Conservation (phyloP, 2,113 vertebrate genomes). For the Larimichthys polyactis region DNA sequence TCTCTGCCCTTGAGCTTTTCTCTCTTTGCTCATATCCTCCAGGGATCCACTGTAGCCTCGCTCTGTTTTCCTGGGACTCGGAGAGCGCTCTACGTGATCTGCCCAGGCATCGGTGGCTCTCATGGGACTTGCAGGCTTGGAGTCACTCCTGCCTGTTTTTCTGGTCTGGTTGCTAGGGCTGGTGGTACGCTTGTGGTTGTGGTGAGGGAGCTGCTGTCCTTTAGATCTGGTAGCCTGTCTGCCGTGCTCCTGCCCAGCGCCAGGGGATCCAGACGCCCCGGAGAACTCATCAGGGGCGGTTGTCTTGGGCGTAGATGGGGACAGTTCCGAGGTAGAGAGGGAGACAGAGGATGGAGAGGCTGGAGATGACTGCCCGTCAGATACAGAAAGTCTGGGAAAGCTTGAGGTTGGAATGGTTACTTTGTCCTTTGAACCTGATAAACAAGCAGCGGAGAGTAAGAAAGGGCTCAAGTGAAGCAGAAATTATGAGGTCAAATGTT, state of each 20-base stretch:
- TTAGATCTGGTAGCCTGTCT: constrained; percentile 52
- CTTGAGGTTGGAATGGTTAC: constrained; percentile 85
- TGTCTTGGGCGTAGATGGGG: constrained; percentile 73
- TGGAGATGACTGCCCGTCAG: constrained; percentile 87
- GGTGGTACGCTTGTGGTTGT: constrained; percentile 66
- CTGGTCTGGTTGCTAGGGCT: constrained; percentile 69
- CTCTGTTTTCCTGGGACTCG: constrained; percentile 80
- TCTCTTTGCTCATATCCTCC: constrained; percentile 67
- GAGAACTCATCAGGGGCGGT: constrained; percentile 77
- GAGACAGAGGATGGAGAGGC: constrained; percentile 84
- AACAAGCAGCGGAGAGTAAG: constrained; percentile 50
- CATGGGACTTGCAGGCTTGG: constrained; percentile 81
- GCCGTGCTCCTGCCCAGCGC: constrained; percentile 51
- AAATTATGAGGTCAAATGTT: constrained; percentile 18
- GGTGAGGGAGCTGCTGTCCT: constrained; percentile 63
- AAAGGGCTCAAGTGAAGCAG: neutral
- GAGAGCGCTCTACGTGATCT: constrained; percentile 60
- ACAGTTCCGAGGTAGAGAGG: constrained; percentile 83
- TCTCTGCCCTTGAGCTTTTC: constrained; percentile 53
- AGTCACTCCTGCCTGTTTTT: constrained; percentile 63
- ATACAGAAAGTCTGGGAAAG: constrained; percentile 82
- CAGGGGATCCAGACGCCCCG: constrained; percentile 44
- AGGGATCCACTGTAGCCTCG: constrained; percentile 38
- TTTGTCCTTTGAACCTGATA: constrained; percentile 89
- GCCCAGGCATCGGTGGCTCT: constrained; percentile 58